These are phyloP conservation scores for Bombycilla garrulus DNA, from an alignment of 2,113 vertebrate genomes.

Conservation along the genomic window DNA sequence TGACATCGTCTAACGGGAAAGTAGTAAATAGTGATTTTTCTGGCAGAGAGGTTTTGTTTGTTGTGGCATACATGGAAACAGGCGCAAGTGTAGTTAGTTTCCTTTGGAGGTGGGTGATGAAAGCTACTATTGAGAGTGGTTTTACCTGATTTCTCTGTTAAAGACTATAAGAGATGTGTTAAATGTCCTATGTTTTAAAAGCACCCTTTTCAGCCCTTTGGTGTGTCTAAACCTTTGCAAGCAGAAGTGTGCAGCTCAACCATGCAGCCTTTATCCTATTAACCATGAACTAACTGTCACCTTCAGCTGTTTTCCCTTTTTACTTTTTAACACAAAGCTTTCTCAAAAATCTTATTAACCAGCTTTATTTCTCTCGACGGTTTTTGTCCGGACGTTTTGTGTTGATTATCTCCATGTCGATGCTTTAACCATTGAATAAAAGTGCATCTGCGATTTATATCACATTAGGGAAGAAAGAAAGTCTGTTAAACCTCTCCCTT, in stretches of 20 bases:
- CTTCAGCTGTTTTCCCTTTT: constrained; percentile 94
- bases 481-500: constrained; percentile 74
- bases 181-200: constrained; percentile 83
- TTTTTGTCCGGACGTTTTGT: constrained; percentile 85
- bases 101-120: not conserved
- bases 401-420: constrained; percentile 81
- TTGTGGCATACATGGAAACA: not conserved
- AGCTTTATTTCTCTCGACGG: constrained; percentile 90
- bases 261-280: constrained; percentile 92
- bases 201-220: constrained; percentile 79
- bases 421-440: constrained; percentile 92
- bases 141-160: constrained; percentile 58
- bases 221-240: constrained; percentile 77
- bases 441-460: constrained; percentile 94
- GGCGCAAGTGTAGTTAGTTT: not conserved
- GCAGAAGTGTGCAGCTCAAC: constrained; percentile 87
- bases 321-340: constrained; percentile 86
- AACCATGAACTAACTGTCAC: constrained; percentile 99
- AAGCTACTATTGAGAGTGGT: not conserved
- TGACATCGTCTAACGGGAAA: not conserved
- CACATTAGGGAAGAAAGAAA: constrained; percentile 79
- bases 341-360: constrained; percentile 89
- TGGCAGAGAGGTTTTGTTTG: not conserved
- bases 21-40: not conserved
- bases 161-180: constrained; percentile 93